Evolutionary conservation across 2,888 invertebrate species (phyloP).

Genomic region (Tachina lurida): DNA sequence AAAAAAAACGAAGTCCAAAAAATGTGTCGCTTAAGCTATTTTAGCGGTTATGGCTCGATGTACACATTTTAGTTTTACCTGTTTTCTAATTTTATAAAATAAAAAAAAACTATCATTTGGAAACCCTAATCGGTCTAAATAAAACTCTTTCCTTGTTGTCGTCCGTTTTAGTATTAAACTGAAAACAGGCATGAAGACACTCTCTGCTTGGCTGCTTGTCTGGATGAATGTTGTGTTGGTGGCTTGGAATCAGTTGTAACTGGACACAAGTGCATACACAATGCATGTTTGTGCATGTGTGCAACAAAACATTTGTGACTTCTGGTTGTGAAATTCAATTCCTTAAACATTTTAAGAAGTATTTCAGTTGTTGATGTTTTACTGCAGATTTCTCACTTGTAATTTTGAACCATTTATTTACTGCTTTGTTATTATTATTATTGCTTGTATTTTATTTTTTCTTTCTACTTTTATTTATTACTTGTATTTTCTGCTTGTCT

Average conservation of each 20-base stretch:
- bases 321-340: conserved; percentile 72
- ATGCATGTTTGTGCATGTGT: background rate
- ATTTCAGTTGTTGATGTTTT: conserved; percentile 63
- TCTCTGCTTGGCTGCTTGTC: conserved; percentile 1
- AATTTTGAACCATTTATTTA: conserved; percentile 42
- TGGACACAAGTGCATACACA: conserved; percentile 5
- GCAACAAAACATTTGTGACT: conserved; percentile 33
- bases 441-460: background rate
- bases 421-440: background rate
- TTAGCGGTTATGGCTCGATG: no score
- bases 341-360: conserved; percentile 69
- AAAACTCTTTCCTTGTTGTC: conserved; percentile 61
- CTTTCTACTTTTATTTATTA: conserved; percentile 32
- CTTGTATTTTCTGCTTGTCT: conserved; percentile 6
- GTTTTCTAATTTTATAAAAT: background rate
- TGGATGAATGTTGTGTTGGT: conserved; percentile 27
- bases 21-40: no score
- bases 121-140: conserved; percentile 21
- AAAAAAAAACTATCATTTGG: background rate
- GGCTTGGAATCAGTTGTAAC: conserved; percentile 31
- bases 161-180: conserved; percentile 52
- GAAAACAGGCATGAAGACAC: conserved; percentile 39
- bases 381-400: conserved; percentile 64
- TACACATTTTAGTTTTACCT: no score
- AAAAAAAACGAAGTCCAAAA: no score